Base-by-base conservation (phyloP, 2,797 vertebrate genomes). In the Vultur gryphus region DNA sequence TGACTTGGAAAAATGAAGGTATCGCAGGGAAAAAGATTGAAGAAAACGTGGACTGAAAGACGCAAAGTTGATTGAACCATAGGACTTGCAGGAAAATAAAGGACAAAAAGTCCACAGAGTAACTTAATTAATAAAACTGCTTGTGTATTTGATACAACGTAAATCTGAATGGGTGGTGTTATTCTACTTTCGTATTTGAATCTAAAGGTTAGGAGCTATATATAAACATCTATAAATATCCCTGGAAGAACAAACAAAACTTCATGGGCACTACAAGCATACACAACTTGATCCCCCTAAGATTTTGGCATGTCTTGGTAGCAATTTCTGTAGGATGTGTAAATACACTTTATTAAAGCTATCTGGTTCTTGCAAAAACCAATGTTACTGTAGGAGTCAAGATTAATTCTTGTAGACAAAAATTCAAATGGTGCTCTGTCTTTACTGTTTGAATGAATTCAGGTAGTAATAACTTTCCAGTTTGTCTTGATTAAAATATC, bases 181-280 rank as follows among this genome's bases (percentile, higher is more conserved):
- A 43, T 35, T 91, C 65, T 61, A 48, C 28, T 89, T 90, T 61
- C 3, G 1, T 62, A 67, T 78, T 95, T 92, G 58, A 94, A 77
- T 43, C 66, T 70, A 87, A 95, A 97, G 96, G 96, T 97, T 93
- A 91, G 51, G 61, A 87, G 92, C 95, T 96, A 95, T 78, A 46
- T 96, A 93, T 95, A 96, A 95, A 87, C 66, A 71, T 49, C 89
- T 97, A 97, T 93, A 84, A 94, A 96, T 97, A 94, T 77, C 91
- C 28, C 37, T 80, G 52, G 33, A 90, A 57, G 84, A 77, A 10
- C 83, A 78, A 81, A 43, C 46, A 79, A 95, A 91, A 75, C 71
- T 83, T 75, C 35, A 19, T 31, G 48, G 90, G 35, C 15, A 8
- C 58, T 80, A 48, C 23, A 54, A 65, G 11, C 58, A 19, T 33